phyloP scores from a whole-genome alignment of 2,113 vertebrate species.

The Connochaetes taurinus region DNA sequence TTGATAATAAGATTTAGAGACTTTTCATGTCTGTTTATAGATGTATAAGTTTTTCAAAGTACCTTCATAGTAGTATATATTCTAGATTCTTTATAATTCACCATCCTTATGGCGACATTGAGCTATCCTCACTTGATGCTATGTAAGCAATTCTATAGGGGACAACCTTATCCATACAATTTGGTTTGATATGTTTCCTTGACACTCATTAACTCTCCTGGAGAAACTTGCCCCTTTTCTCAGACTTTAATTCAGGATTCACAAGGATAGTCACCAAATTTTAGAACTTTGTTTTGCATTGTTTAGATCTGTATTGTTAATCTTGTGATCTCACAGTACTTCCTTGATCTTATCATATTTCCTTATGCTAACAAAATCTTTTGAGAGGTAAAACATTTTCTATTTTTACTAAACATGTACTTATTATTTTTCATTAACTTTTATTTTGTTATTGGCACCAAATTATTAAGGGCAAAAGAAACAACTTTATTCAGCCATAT shows the following conservation, averaged over 20 bases:
- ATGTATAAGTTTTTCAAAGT: neutral
- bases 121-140: neutral
- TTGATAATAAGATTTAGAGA: neutral
- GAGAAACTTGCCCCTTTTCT: neutral
- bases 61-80: neutral
- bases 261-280: neutral
- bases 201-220: neutral
- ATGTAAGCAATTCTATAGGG: neutral
- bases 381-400: neutral
- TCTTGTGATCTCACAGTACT: neutral
- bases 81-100: neutral
- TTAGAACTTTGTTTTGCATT: neutral
- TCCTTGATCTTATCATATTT: neutral
- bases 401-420: neutral
- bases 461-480: neutral
- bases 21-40: neutral
- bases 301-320: neutral
- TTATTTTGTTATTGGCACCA: neutral
- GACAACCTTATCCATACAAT: neutral
- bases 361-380: neutral
- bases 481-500: neutral
- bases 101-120: neutral
- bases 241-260: neutral
- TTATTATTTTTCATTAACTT: neutral
- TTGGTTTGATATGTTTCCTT: neutral